Evolutionary conservation across 1,140 invertebrate genomes (phyloP), one percentile per base, ranked within the genome.

Genomic region (Scaptodrosophila lebanonensis): DNA sequence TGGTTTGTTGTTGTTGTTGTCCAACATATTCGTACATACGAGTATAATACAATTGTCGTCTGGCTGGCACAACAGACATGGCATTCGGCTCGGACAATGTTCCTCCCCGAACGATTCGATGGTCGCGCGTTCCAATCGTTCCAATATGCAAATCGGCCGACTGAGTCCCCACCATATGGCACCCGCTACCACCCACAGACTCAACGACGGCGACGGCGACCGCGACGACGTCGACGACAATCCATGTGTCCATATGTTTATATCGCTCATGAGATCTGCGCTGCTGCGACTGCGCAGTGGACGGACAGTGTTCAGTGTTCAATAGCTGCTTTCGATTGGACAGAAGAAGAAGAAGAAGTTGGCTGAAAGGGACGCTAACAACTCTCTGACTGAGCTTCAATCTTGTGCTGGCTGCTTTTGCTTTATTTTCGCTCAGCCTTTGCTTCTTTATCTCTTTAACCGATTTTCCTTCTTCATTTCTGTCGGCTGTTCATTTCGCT

Each of bases 281-380:
- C 22, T 25, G 3, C n/a, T n/a, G n/a, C n/a, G n/a, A n/a, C n/a
- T n/a, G n/a, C n/a, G n/a, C n/a, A n/a, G n/a, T n/a, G n/a, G n/a
- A 25, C 22, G 3, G 3, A 25, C 22, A 3, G 22, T 8, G 3
- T 8, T 47, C 43, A 16, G 40, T 20, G 38, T 15, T 36, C 20
- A 33, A 66, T 53, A 82, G 73, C 73, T 77, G 75, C 75, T 79
- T 79, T 79, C 73, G 75, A 79, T 79, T 79, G 71, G 45, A n/a
- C 33, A 8, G 29, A 15, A n/a, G 12, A 12, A 7, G 12, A 16
- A 30, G 17, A 25, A 44, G 16, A 1, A 1, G 15, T 16, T 7
- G 13, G 27, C 27, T 29, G 16, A 6, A 17, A 27, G 1, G 36
- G 20, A 9, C 20, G 11, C 27, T 53, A 29, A 16, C 17, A 25